Evolutionary conservation across 2,888 invertebrate genomes (phyloP), one percentile per base, ranked within the genome.

Genomic region (Brachyptera putata): DNA sequence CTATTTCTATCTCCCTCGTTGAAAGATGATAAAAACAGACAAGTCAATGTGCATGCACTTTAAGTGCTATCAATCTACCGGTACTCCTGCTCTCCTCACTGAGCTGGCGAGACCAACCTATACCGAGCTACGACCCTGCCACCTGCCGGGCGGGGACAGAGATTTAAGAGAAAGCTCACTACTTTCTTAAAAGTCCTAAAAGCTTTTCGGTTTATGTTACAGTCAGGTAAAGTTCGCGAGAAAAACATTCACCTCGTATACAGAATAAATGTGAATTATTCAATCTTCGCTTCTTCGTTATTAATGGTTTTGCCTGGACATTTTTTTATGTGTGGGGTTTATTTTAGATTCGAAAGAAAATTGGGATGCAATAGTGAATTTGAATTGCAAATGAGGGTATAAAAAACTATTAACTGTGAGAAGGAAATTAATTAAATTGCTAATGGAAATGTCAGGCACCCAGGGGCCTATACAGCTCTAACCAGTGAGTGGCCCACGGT

Each of bases 401-500:
- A 11, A 30, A 30, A 30, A 30, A 30, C 30, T 30, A 30, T 30
- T 30, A 30, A 11, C 7, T 30, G 5, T 7, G 11, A 30, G 30
- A 11, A 30, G 30, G 24, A 46, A 46, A 46, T 46, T 46, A 46
- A 46, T 46, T 46, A 46, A 46, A 46, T 46, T 46, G 46, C 21
- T 46, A 46, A 46, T 46, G 46, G 46, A 46, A 46, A 46, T 24
- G 46, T 46, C 46, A 46, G 16, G 18, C 41, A 11, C 41, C 2
- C 18, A 18, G 16, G 41, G 14, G 14, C 18, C 4, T 16, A 41
- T 16, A n/a, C n/a, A 14, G 1, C 14, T 16, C 18, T 5, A 18
- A 41, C 11, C 4, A 18, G 7, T 3, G 41, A 16, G 37, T 13
- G 1, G 14, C 41, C 14, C 41, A 1, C 18, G 18, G 4, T 9